phyloP scores from a whole-genome alignment of 1,140 invertebrate species.

The Samia ricini region DNA sequence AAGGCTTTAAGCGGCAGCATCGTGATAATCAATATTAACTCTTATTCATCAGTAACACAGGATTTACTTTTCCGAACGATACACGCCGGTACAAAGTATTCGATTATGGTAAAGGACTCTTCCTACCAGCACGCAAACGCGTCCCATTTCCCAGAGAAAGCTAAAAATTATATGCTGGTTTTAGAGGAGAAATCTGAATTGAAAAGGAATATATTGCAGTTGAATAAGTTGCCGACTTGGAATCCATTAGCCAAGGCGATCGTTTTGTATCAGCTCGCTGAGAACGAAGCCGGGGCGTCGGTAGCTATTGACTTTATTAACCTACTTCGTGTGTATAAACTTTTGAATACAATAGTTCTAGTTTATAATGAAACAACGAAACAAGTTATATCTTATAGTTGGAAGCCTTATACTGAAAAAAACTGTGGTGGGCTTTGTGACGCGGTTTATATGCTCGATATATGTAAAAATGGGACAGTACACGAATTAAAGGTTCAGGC shows the following conservation, averaged over 20 bases:
- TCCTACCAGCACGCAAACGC: constrained; percentile 68
- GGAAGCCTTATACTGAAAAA: constrained; percentile 66
- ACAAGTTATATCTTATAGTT: constrained; percentile 65
- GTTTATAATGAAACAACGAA: constrained; percentile 49
- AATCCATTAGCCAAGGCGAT: constrained; percentile 74
- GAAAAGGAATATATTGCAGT: constrained; percentile 57
- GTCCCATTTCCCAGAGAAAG: constrained; percentile 76
- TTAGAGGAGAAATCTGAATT: constrained; percentile 69
- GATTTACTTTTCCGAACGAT: constrained; percentile 64
- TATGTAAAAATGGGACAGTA: constrained; percentile 58
- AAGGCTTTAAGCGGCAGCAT: constrained; percentile 73
- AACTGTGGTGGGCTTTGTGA: constrained; percentile 68
- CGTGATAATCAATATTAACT: constrained; percentile 70
- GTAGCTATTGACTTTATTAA: constrained; percentile 64
- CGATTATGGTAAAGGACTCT: constrained; percentile 74
- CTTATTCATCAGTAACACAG: constrained; percentile 59
- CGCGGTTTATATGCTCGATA: constrained; percentile 65
- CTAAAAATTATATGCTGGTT: constrained; percentile 77
- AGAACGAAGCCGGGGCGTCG: constrained; percentile 41
- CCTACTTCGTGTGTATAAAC: constrained; percentile 55
- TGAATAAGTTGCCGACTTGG: constrained; percentile 72
- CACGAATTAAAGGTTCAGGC: constrained; percentile 46
- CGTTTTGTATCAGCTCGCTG: constrained; percentile 59
- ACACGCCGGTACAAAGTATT: constrained; percentile 67
- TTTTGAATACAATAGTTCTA: constrained; percentile 66